Conservation (phyloP, 2,797 vertebrate species). For the Okamejei kenojei region DNA sequence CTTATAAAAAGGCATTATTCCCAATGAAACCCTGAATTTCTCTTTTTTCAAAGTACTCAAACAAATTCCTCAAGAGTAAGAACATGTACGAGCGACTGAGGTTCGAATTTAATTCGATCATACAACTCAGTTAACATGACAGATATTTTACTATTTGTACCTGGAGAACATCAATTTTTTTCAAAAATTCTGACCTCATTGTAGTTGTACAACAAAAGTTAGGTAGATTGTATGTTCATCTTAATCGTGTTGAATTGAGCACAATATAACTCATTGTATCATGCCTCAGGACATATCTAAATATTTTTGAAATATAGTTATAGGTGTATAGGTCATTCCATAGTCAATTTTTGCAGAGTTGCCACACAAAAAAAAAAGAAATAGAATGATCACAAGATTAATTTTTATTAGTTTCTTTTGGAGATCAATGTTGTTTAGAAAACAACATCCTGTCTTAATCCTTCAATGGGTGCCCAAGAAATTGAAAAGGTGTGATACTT, state of each 20-base stretch:
- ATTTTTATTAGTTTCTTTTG: neutral
- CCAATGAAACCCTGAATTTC: conserved; percentile 18
- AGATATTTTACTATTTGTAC: neutral
- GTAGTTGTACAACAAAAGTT: neutral
- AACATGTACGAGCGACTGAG: neutral
- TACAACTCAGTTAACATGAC: neutral
- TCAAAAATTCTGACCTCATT: neutral
- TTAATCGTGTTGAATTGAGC: neutral
- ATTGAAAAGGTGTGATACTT: neutral
- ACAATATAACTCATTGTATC: neutral
- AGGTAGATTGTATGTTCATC: neutral
- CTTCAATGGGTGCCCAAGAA: neutral
- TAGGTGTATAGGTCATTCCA: neutral
- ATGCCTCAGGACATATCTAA: neutral
- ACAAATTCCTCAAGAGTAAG: neutral
- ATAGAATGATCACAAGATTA: neutral
- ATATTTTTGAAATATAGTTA: neutral
- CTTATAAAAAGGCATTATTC: conserved; percentile 19
- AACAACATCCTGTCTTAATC: too few species aligned
- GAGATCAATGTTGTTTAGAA: neutral
- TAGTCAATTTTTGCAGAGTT: neutral
- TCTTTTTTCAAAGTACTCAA: conserved; percentile 3
- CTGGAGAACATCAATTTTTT: neutral
- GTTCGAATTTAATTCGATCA: neutral
- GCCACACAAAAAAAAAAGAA: neutral